Conservation (phyloP, 2,113 vertebrate species). For the Myanophis thanlyinensis region DNA sequence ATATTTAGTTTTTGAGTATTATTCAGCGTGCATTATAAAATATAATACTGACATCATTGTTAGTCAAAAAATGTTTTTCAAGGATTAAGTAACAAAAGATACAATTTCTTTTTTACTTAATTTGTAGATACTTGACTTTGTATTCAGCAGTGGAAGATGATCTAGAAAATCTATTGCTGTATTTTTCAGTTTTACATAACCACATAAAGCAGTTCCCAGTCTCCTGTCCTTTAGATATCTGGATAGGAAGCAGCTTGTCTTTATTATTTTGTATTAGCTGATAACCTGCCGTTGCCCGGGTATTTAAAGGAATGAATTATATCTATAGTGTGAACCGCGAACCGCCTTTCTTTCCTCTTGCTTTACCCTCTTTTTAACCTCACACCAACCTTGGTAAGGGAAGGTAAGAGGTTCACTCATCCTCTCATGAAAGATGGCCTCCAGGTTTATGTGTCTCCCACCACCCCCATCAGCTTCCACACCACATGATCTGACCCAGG, state of each 20-base stretch:
- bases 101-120: background rate
- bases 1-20: background rate
- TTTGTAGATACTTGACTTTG: background rate
- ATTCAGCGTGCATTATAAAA: slow-evolving; percentile 12
- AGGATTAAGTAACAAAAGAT: background rate
- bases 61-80: background rate
- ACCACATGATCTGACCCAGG: too few relatives aligned
- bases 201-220: background rate
- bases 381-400: too few relatives aligned
- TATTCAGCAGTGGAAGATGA: background rate
- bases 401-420: too few relatives aligned
- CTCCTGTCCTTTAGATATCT: background rate
- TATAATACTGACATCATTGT: slow-evolving; percentile 10
- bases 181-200: background rate
- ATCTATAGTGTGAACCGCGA: too few relatives aligned
- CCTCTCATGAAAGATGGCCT: too few relatives aligned
- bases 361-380: too few relatives aligned
- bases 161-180: background rate
- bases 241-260: background rate
- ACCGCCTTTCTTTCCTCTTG: too few relatives aligned
- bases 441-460: too few relatives aligned
- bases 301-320: too few relatives aligned
- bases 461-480: too few relatives aligned
- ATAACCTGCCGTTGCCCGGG: too few relatives aligned
- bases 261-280: background rate